Evolutionary conservation across 2,113 vertebrate species (phyloP).

Genomic region (Mormyrus iriodes): DNA sequence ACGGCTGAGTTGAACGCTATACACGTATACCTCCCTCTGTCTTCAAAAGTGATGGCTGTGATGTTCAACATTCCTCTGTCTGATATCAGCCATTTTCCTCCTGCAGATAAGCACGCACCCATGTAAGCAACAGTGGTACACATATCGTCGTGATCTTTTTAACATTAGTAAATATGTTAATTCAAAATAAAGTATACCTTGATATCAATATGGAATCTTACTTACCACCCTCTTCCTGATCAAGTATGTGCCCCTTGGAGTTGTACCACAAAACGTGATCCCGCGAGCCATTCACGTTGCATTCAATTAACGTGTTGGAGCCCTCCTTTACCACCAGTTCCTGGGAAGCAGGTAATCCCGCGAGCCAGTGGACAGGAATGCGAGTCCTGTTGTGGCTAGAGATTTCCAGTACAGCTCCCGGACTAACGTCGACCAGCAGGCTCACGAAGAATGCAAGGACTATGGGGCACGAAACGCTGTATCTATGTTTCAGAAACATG

Average conservation of each 20-base stretch:
- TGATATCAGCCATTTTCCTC: constrained; percentile 69
- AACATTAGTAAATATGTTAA: background rate
- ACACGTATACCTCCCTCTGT: constrained; percentile 85
- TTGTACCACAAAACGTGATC: constrained; percentile 76
- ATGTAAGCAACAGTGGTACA: background rate
- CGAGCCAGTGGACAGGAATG: constrained; percentile 31
- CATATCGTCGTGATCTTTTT: background rate
- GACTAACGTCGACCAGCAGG: background rate
- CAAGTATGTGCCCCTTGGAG: constrained; percentile 68
- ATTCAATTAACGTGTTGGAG: constrained; percentile 67
- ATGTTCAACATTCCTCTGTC: constrained; percentile 73
- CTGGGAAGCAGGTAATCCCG: constrained; percentile 44
- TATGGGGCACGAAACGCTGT: background rate
- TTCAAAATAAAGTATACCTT: background rate
- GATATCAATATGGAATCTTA: background rate
- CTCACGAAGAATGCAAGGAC: background rate
- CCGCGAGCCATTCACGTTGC: constrained; percentile 65
- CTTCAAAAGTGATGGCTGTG: constrained; percentile 72
- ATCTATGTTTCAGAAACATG: background rate
- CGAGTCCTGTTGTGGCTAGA: background rate
- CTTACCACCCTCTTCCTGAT: constrained; percentile 59
- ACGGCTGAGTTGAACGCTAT: constrained; percentile 29
- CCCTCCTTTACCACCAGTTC: constrained; percentile 78
- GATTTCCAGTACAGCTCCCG: constrained; percentile 17
- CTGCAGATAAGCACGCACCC: constrained; percentile 45